phyloP scores from a whole-genome alignment of 2,888 invertebrate species.

The Aspidiotus destructor region DNA sequence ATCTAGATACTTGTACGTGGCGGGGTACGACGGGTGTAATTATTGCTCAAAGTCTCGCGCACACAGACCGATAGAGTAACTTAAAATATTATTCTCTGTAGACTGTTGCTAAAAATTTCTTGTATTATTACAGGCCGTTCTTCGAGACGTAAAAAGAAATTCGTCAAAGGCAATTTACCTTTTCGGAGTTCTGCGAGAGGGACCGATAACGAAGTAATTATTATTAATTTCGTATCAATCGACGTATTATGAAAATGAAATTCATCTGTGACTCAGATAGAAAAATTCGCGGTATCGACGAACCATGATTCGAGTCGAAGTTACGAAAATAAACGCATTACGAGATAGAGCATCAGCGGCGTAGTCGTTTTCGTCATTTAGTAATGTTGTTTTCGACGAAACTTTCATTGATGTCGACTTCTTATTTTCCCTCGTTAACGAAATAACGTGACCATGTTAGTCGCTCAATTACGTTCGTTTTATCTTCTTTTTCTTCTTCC shows the following conservation, averaged over 20 bases:
- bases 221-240: no score
- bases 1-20: neutral
- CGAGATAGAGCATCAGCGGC: no score
- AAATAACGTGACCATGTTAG: neutral
- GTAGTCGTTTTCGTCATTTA: neutral
- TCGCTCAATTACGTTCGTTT: constrained; percentile 1
- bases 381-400: neutral
- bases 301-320: no score
- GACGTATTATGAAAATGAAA: no score
- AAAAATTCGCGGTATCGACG: no score
- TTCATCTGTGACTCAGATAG: no score
- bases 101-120: constrained; percentile 4
- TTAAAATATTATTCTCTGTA: neutral
- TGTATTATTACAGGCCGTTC: neutral
- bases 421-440: neutral
- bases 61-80: constrained; percentile 7
- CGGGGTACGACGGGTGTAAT: constrained; percentile 10
- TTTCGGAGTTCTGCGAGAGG: no score
- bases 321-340: no score
- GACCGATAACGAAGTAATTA: no score
- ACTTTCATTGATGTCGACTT: constrained; percentile 1
- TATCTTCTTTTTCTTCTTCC: constrained; percentile 3
- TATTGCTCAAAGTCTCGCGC: constrained; percentile 16
- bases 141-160: no score
- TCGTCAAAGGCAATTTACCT: no score